Evolutionary conservation across 2,797 vertebrate species (phyloP), one percentile per base, ranked within the genome.

Genomic region (Ara ararauna): DNA sequence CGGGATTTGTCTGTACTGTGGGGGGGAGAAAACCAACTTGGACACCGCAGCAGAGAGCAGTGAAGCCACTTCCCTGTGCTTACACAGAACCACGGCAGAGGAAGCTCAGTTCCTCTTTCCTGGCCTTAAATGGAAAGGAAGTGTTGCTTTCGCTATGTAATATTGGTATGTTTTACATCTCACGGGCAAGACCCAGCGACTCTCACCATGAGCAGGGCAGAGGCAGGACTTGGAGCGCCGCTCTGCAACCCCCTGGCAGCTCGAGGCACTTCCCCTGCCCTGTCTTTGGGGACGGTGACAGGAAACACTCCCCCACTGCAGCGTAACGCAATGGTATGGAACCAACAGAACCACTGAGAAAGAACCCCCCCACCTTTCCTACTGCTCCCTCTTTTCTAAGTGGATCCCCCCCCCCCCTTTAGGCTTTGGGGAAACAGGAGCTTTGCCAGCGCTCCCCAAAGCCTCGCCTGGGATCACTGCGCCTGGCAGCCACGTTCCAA

Each of bases 121-220:
- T 85, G 93, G 32, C 93, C 96, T 96, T 95, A 95, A 94, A 97
- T 94, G 92, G 93, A 95, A 83, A 92, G 79, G 89, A 92, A 89
- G 66, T 47, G 18, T 22, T 18, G 67, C 89, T 73, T 66, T 79
- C 6, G 3, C 85, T 48, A 22, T 48, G 76, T 8, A n/a, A 72
- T 8, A 86, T 11, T 84, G 87, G 75, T 0, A 40, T 53, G 89
- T 87, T 93, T 89, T 42, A 71, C 42, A 68, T 22, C 82, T 71
- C 85, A 24, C 56, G 3, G 74, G 92, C 92, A 82, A 89, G 81
- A 73, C 13, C 38, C 81, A 82, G 42, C 0, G 38, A 27, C 40
- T 89, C 48, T 13, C n/a, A 56, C 51, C 58, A 47, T 0, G 1
- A 54, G 11, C 20, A 7, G 70, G 66, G 74, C 62, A 75, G 2